Conservation (phyloP, 2,797 vertebrate genomes). For the Rhyacichthys aspro region DNA sequence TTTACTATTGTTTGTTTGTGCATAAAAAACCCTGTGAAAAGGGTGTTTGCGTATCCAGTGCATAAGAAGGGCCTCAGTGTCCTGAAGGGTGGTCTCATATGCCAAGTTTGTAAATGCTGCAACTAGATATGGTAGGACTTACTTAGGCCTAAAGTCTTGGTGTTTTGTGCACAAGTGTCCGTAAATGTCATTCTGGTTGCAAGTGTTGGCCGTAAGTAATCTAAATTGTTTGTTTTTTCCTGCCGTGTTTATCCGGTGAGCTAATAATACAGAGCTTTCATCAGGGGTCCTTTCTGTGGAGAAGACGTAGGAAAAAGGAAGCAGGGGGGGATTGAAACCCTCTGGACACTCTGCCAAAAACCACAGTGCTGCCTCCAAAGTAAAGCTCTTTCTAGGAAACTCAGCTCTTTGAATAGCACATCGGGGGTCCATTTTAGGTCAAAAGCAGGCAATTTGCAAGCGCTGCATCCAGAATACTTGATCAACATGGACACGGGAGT, state of each 20-base stretch:
- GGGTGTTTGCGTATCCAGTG: background rate
- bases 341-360: conserved; percentile 58
- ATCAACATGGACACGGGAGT: conserved; percentile 16
- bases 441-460: conserved; percentile 29
- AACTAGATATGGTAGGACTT: background rate
- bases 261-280: conserved; percentile 67
- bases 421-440: conserved; percentile 51
- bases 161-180: conserved; percentile 2
- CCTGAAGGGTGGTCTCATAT: background rate
- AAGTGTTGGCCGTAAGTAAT: conserved; percentile 7
- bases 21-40: conserved; percentile 19
- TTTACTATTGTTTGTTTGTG: conserved; percentile 44
- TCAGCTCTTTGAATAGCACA: conserved; percentile 51
- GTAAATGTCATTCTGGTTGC: conserved; percentile 3
- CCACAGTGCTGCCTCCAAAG: conserved; percentile 42
- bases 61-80: conserved; percentile 4
- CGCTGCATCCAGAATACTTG: conserved; percentile 31
- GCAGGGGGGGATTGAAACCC: conserved; percentile 25
- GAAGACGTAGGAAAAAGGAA: conserved; percentile 1
- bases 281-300: conserved; percentile 37
- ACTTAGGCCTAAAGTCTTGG: background rate
- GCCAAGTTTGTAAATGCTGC: conserved; percentile 2
- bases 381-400: conserved; percentile 74
- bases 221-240: conserved; percentile 25
- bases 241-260: conserved; percentile 37